phyloP scores from a whole-genome alignment of 1,140 invertebrate species.

The Leptonema lineaticorne region DNA sequence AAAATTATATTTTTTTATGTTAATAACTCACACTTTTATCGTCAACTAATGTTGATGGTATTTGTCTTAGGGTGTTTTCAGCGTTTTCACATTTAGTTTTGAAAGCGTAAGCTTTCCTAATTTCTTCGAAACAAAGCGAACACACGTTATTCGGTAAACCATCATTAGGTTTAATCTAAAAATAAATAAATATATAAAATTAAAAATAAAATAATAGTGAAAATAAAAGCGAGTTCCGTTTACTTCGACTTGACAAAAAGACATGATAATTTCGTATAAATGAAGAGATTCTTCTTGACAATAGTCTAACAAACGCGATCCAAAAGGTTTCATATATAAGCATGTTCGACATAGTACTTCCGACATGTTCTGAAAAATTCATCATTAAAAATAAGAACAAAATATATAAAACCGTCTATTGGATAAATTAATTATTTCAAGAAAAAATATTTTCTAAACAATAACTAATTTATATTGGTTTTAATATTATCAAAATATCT shows the following conservation, averaged over 20 bases:
- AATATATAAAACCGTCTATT: too few relatives aligned
- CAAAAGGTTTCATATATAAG: neutral
- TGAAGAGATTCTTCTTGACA: neutral
- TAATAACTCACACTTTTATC: neutral
- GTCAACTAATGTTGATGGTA: neutral
- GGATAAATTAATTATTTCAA: too few relatives aligned
- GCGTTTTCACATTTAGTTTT: conserved; percentile 10
- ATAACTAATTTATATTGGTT: too few relatives aligned
- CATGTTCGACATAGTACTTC: neutral
- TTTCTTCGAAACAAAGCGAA: neutral
- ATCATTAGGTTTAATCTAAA: conserved; percentile 3
- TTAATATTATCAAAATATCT: too few relatives aligned
- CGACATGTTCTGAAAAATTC: neutral
- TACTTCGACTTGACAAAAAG: neutral
- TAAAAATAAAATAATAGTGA: neutral
- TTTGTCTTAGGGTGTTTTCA: conserved; percentile 2
- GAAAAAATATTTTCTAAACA: too few relatives aligned
- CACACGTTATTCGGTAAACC: neutral
- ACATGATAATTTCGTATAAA: neutral
- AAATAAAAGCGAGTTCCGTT: too few relatives aligned
- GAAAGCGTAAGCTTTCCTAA: neutral
- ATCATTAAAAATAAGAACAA: neutral
- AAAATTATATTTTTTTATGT: too few relatives aligned
- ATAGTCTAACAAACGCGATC: neutral
- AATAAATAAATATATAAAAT: neutral